phyloP scores from a whole-genome alignment of 1,140 invertebrate species.

The Formica exsecta region DNA sequence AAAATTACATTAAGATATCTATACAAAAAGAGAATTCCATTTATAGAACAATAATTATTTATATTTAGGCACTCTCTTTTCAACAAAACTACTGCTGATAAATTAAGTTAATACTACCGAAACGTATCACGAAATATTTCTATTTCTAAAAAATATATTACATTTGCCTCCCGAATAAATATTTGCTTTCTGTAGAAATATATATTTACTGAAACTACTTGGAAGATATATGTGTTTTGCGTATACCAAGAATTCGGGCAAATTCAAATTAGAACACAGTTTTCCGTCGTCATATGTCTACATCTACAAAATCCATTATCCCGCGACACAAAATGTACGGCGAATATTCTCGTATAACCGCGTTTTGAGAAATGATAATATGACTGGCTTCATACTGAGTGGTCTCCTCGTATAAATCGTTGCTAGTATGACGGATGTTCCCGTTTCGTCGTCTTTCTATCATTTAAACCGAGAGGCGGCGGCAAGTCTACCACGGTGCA shows the following conservation, averaged over 20 bases:
- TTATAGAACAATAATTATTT: no score
- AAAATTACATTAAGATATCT: neutral
- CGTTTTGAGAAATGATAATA: constrained; percentile 43
- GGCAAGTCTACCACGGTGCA: constrained; percentile 68
- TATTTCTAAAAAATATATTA: constrained; percentile 2
- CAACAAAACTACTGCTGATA: neutral
- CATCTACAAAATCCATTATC: constrained; percentile 26
- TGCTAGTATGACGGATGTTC: constrained; percentile 56
- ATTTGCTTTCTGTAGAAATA: neutral
- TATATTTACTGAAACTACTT: constrained; percentile 4
- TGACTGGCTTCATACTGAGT: constrained; percentile 38
- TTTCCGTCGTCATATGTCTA: neutral
- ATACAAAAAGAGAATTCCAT: no score
- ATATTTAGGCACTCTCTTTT: no score
- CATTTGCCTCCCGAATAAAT: neutral
- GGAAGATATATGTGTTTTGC: neutral
- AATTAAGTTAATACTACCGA: neutral
- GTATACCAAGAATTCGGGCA: neutral
- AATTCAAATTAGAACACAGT: constrained; percentile 24
- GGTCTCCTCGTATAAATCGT: constrained; percentile 27
- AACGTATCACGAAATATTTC: neutral
- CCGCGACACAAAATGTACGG: constrained; percentile 26
- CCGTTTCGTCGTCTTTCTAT: constrained; percentile 54
- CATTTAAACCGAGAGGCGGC: constrained; percentile 60
- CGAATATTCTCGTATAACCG: constrained; percentile 20